phyloP scores from a whole-genome alignment of 2,888 invertebrate genomes.

The Synanthedon myopaeformis region DNA sequence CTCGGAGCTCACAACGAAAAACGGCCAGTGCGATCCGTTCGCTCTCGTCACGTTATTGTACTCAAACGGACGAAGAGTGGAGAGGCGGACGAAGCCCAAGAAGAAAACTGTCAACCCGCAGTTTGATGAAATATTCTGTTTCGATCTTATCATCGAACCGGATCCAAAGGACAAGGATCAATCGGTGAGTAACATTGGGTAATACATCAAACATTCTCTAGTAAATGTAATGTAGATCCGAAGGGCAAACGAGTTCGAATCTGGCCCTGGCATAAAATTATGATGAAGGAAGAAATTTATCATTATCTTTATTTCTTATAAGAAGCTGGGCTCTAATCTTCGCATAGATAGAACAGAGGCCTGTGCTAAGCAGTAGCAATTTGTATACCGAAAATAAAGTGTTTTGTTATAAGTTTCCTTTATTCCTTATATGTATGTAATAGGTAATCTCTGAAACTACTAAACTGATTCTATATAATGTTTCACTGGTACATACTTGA shows the following conservation, averaged over 20 bases:
- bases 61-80: conserved; percentile 82
- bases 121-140: conserved; percentile 89
- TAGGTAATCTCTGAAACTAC: no score
- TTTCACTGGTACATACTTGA: neutral
- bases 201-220: neutral
- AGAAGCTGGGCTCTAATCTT: no score
- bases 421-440: no score
- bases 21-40: conserved; percentile 92
- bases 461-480: neutral
- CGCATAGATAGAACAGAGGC: no score
- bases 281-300: no score
- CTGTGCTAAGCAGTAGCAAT: no score
- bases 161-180: conserved; percentile 69
- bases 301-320: no score
- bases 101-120: conserved; percentile 92
- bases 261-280: no score
- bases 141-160: conserved; percentile 74
- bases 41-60: conserved; percentile 84
- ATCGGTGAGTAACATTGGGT: conserved; percentile 45
- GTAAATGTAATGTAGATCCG: no score
- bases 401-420: neutral
- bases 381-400: no score
- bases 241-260: no score
- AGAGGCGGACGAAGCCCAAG: conserved; percentile 85
- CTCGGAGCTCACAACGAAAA: conserved; percentile 88